These are phyloP conservation scores for Drosophila subquinaria DNA, from an alignment of 2,888 invertebrate genomes.

Conservation along the genomic window DNA sequence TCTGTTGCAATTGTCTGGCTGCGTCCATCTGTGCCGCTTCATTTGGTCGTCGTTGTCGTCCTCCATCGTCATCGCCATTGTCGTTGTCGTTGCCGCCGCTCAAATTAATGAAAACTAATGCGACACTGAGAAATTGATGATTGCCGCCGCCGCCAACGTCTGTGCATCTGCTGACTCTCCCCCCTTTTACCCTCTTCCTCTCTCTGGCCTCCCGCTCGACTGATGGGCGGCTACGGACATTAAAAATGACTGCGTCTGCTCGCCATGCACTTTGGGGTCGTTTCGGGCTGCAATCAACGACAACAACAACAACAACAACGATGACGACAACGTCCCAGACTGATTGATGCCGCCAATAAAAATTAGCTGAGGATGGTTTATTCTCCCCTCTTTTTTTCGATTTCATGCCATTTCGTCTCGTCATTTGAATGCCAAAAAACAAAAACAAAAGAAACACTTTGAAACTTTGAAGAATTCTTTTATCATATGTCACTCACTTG, in stretches of 20 bases:
- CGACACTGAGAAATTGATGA: conserved; percentile 82
- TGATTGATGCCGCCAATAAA: conserved; percentile 78
- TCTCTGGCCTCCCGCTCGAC: conserved; percentile 1
- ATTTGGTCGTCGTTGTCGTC: conserved; percentile 42
- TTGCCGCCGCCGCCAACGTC: conserved; percentile 63
- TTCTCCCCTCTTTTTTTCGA: conserved; percentile 13
- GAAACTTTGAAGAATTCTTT: conserved; percentile 17
- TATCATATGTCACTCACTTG: conserved; percentile 20
- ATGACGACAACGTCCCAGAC: conserved; percentile 54
- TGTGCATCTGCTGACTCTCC: conserved; percentile 44
- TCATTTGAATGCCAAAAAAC: conserved; percentile 25
- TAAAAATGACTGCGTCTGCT: conserved; percentile 79
- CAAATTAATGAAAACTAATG: conserved; percentile 83
- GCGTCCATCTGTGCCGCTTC: conserved; percentile 75
- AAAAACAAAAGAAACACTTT: not conserved
- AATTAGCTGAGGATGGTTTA: conserved; percentile 61
- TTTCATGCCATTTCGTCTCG: conserved; percentile 20
- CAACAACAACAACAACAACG: conserved; percentile 34
- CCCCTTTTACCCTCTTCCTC: not conserved
- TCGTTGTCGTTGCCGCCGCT: conserved; percentile 59
- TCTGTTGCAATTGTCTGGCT: conserved; percentile 67
- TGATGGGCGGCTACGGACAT: conserved; percentile 63
- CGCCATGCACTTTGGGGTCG: conserved; percentile 77
- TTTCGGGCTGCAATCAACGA: conserved; percentile 70
- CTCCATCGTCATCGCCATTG: conserved; percentile 9